These are phyloP conservation scores for Chironomus tepperi DNA, from an alignment of 1,140 invertebrate genomes.

Conservation along the genomic window DNA sequence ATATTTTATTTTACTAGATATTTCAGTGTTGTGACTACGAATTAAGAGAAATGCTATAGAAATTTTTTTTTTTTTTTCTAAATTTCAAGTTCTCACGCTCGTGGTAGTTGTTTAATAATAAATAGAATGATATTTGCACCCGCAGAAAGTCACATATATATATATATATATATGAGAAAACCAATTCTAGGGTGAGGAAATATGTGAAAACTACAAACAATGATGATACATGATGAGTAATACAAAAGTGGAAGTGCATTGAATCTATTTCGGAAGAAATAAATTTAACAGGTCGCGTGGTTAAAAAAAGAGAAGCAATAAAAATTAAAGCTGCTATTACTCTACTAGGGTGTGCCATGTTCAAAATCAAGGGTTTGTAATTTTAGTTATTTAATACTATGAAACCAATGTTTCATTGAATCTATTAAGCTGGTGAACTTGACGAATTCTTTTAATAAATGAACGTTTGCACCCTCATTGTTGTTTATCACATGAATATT, in stretches of 20 bases:
- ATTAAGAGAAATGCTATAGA: too few species aligned
- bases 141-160: background rate
- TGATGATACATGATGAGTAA: background rate
- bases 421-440: background rate
- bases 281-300: slow-evolving; percentile 15
- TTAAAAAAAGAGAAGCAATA: background rate
- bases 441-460: background rate
- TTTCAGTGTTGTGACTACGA: too few species aligned
- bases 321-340: too few species aligned
- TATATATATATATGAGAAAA: too few species aligned
- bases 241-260: background rate
- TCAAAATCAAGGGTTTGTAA: background rate
- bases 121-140: background rate
- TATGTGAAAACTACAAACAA: background rate
- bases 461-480: background rate
- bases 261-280: background rate
- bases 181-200: too few species aligned
- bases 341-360: too few species aligned
- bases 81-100: background rate
- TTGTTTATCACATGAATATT: background rate
- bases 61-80: too few species aligned
- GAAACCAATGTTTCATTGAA: background rate
- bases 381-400: background rate
- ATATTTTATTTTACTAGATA: too few species aligned
- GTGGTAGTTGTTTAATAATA: background rate